Evolutionary conservation across 2,113 vertebrate species (phyloP).

Genomic region (Chionomys nivalis): DNA sequence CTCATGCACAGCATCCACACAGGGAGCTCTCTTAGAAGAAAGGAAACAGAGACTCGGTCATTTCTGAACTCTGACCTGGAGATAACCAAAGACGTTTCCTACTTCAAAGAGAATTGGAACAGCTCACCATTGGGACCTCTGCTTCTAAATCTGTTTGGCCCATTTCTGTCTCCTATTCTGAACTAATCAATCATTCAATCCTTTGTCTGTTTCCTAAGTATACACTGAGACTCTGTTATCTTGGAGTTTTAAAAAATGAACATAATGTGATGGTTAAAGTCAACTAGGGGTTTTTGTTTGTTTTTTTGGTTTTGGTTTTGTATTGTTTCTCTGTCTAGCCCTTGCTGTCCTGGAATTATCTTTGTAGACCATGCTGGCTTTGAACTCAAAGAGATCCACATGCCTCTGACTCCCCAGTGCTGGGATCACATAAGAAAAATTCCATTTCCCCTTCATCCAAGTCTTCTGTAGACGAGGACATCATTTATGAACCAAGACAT

Average conservation of each 20-base stretch:
- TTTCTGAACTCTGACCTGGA: background rate
- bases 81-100: background rate
- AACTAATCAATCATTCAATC: background rate
- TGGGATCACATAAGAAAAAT: background rate
- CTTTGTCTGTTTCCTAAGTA: background rate
- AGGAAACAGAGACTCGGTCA: background rate
- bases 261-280: background rate
- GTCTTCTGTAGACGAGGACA: accelerated
- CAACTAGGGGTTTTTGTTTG: background rate
- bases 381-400: background rate
- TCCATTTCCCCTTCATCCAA: background rate
- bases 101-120: background rate
- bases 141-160: background rate
- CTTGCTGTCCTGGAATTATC: too few species aligned
- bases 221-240: background rate
- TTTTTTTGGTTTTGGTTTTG: too few species aligned
- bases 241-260: background rate
- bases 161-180: background rate
- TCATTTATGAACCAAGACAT: background rate
- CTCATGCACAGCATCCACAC: background rate
- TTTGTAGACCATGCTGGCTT: background rate
- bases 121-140: background rate
- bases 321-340: too few species aligned
- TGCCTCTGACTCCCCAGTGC: background rate
- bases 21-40: background rate